phyloP scores from a whole-genome alignment of 2,888 invertebrate genomes.

The Podotricha telesiphe region DNA sequence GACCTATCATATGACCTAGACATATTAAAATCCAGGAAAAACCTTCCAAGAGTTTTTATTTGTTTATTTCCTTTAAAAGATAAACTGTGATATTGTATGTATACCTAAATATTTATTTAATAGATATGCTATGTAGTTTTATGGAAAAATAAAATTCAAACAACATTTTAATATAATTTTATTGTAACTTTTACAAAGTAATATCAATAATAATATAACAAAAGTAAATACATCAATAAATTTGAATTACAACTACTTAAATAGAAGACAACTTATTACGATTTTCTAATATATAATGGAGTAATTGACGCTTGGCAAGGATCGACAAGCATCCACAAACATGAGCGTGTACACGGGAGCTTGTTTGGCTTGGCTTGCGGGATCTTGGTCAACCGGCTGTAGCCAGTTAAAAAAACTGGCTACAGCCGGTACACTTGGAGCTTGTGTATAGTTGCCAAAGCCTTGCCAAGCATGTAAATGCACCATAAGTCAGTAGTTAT shows the following conservation, averaged over 20 bases:
- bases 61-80: constrained; percentile 4
- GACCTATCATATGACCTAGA: not conserved
- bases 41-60: constrained; percentile 5
- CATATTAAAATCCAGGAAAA: constrained; percentile 8
- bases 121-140: not conserved
- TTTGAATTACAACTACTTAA: not conserved
- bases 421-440: no score
- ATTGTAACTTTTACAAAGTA: constrained; percentile 9
- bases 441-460: no score
- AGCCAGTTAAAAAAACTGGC: no score
- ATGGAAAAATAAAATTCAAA: not conserved
- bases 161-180: not conserved
- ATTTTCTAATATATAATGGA: not conserved
- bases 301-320: no score
- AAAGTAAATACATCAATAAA: constrained; percentile 1
- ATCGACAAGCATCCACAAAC: no score
- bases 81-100: not conserved
- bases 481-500: no score
- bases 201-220: constrained; percentile 5
- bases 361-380: no score
- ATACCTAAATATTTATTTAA: not conserved
- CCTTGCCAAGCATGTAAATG: no score
- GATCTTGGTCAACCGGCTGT: no score
- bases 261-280: not conserved
- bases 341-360: no score